Conservation (phyloP, 2,888 invertebrate genomes). For the Micoletzkya japonica region DNA sequence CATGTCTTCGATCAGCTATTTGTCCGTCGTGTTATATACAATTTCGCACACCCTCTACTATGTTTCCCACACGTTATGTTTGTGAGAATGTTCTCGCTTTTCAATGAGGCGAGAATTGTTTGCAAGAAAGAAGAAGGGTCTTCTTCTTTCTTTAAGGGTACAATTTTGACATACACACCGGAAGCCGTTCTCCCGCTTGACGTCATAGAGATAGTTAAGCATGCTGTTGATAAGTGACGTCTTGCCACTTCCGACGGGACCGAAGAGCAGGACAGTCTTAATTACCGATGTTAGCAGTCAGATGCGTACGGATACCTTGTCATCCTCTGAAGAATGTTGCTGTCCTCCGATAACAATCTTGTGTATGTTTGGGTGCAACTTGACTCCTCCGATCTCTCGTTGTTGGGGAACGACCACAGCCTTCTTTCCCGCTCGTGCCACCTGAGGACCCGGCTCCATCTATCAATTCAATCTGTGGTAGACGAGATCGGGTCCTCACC, state of each 20-base stretch:
- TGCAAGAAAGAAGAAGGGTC: too few species aligned
- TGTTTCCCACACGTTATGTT: background rate
- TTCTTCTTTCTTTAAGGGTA: too few species aligned
- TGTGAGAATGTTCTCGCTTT: too few species aligned
- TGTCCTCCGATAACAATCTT: slow-evolving; percentile 55
- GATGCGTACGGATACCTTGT: slow-evolving; percentile 37
- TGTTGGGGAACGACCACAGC: slow-evolving; percentile 41
- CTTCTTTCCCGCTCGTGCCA: slow-evolving; percentile 36
- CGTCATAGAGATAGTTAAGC: slow-evolving; percentile 55
- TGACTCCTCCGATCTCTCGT: slow-evolving; percentile 39
- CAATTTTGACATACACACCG: slow-evolving; percentile 36
- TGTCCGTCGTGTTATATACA: background rate
- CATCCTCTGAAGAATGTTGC: slow-evolving; percentile 44
- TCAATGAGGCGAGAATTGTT: too few species aligned
- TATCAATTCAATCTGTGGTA: background rate
- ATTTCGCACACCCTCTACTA: background rate
- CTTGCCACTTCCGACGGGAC: slow-evolving; percentile 52
- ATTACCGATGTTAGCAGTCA: background rate
- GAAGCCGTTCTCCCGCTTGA: slow-evolving; percentile 53
- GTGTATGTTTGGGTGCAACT: slow-evolving; percentile 41
- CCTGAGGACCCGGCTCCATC: slow-evolving; percentile 19
- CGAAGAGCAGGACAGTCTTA: slow-evolving; percentile 54
- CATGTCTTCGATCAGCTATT: background rate
- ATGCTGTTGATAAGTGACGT: slow-evolving; percentile 48
- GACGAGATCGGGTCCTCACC: slow-evolving; percentile 29